A percentile compares a stretch with the other conserved stretches of the same genome.
These are phyloP conservation scores for Lagopus leucura DNA, from an alignment of 2,113 vertebrate species.

Conservation along the genomic window DNA sequence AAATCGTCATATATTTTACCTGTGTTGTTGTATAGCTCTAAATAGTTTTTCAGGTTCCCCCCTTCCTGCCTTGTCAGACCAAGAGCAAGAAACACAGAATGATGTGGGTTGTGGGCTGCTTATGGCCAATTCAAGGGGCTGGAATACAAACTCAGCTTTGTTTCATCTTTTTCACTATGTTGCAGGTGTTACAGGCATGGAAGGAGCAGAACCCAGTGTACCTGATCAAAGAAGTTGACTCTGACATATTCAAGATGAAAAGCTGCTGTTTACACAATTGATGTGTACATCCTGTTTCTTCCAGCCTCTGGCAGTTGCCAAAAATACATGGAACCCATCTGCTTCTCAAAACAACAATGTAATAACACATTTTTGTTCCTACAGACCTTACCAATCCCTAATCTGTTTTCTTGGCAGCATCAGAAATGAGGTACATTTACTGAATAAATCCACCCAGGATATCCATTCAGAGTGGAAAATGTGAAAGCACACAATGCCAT, in stretches of 20 bases:
- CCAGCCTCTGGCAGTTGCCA: rapidly evolving
- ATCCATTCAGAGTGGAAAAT: not conserved
- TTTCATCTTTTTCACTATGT: not conserved
- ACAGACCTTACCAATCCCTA: not conserved
- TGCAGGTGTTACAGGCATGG: not conserved
- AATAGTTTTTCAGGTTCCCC: not conserved
- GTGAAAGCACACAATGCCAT: not conserved
- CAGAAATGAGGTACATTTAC: not conserved
- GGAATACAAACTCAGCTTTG: not conserved
- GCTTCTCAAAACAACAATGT: not conserved
- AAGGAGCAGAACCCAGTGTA: not conserved
- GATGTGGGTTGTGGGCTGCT: not conserved
- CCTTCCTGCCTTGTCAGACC: rapidly evolving
- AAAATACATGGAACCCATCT: not conserved
- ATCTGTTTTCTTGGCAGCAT: not conserved
- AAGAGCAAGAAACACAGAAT: not conserved
- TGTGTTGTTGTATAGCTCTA: not conserved
- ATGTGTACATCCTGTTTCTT: rapidly evolving
- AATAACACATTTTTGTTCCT: not conserved
- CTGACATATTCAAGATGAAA: not conserved
- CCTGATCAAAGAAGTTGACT: not conserved
- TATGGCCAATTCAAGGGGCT: not conserved
- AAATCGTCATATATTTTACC: not conserved
- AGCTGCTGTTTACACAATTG: not conserved
- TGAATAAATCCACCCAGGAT: not conserved